Conservation (phyloP, 2,113 vertebrate genomes). For the Panurus biarmicus region DNA sequence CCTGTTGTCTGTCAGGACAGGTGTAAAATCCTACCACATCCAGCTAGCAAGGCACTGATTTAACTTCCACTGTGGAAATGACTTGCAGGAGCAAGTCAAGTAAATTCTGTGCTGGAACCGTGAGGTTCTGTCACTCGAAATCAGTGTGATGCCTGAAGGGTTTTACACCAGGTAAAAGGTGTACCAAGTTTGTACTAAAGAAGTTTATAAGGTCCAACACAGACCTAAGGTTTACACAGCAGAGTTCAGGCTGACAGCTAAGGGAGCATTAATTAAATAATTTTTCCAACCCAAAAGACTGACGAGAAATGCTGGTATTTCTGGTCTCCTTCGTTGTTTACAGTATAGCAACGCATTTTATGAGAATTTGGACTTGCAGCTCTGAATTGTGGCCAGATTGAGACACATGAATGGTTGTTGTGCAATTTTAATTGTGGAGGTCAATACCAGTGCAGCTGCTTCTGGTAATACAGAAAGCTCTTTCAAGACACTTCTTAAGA, state of each 20-base stretch:
- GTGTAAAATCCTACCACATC: neutral
- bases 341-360: neutral
- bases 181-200: neutral
- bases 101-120: neutral
- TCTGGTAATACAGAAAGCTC: neutral
- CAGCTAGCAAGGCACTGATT: neutral
- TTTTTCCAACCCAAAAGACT: neutral
- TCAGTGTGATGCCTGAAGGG: neutral
- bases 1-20: neutral
- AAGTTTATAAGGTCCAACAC: neutral
- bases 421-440: neutral
- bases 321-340: neutral
- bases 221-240: neutral
- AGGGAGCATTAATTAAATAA: neutral
- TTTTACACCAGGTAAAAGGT: neutral
- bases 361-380: neutral
- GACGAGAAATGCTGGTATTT: neutral
- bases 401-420: neutral
- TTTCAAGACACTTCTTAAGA: neutral
- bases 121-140: neutral
- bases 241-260: neutral
- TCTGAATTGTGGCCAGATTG: neutral
- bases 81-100: neutral
- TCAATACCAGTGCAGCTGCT: neutral
- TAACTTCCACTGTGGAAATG: fast-evolving